Base-by-base conservation (phyloP, 23 tunicate genomes). In the Corella eumyota region DNA sequence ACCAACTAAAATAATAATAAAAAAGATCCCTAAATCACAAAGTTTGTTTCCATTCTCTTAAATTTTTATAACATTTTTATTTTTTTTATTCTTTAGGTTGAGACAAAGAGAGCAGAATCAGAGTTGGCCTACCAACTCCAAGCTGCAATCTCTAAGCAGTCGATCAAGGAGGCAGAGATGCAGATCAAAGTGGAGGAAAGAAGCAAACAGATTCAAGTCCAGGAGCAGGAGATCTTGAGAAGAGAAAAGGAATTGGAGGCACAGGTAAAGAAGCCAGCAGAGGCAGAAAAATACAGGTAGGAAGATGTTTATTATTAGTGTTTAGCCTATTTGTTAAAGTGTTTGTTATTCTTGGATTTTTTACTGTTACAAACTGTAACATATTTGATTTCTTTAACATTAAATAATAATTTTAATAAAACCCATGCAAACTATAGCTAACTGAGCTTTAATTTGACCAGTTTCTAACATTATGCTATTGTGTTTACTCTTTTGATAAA, bases 161-260 rank as follows among this genome's bases (percentile, higher is more conserved):
- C 93, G 1, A 87, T 93, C 69, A 93, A 84, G 54, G 95, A 93
- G 7, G 99, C 83, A 3, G 99, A 93, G 65, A 93, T 93, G 99
- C 87, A 92, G 81, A 74, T 93, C 57, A 85, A 69, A 29, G 72
- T 93, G 15, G 90, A 84, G 65, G 95, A 93, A 58, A 56, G 95
- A 64, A 59, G 53, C 27, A 78, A 79, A 51, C 95, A 93, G 36
- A 84, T 93, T 50, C 82, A 93, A 33, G 71, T 93, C n/a, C 95
- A 93, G 51, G 90, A 93, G 17, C 99, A 93, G 67, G 99, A 93
- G 46, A 84, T 93, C 37, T 54, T 76, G 20, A 75, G 99, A n/a
- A 62, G 90, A 15, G 95, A 93, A 29, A 93, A 93, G 72, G 99
- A 93, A 73, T 54, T 93, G 40, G 83, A 76, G 50, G 94, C 99